phyloP scores from a whole-genome alignment of 2,888 invertebrate species.

The Thelaira solivaga region DNA sequence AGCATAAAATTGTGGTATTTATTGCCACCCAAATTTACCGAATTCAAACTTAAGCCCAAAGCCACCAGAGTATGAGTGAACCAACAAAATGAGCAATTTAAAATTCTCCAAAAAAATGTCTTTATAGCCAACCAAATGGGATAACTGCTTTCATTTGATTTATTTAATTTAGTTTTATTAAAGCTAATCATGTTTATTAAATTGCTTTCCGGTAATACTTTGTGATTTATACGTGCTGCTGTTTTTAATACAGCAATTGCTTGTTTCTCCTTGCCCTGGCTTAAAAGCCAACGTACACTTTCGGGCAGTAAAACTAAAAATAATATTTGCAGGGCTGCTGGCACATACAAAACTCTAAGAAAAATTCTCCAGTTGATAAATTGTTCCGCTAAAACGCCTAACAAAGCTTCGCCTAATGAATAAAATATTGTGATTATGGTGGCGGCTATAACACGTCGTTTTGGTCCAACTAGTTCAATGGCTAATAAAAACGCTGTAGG shows the following conservation, averaged over 20 bases:
- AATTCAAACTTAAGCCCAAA: slow-evolving; percentile 87
- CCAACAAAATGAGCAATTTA: slow-evolving; percentile 87
- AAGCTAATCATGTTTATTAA: slow-evolving; percentile 65
- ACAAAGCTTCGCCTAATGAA: slow-evolving; percentile 82
- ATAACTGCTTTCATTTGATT: slow-evolving; percentile 68
- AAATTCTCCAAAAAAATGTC: slow-evolving; percentile 69
- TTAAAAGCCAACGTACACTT: slow-evolving; percentile 86
- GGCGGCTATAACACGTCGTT: slow-evolving; percentile 84
- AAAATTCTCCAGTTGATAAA: slow-evolving; percentile 84
- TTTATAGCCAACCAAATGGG: slow-evolving; percentile 68
- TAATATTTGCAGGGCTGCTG: slow-evolving; percentile 82
- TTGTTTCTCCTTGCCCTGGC: slow-evolving; percentile 79
- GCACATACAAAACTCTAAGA: slow-evolving; percentile 82
- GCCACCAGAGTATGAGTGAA: slow-evolving; percentile 87
- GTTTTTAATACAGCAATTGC: slow-evolving; percentile 80
- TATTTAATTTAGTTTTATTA: slow-evolving; percentile 67
- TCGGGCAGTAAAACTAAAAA: slow-evolving; percentile 84
- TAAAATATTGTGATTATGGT: slow-evolving; percentile 84
- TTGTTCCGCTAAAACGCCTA: slow-evolving; percentile 83
- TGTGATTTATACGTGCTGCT: slow-evolving; percentile 81
- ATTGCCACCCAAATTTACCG: slow-evolving; percentile 85
- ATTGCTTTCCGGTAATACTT: slow-evolving; percentile 66
- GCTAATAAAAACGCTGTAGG: slow-evolving; percentile 84
- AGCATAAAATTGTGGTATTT: slow-evolving; percentile 86
- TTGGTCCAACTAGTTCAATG: slow-evolving; percentile 87